Percentiles rank a stretch among this genome's conserved stretches.
Conservation (phyloP, 2,113 vertebrate genomes). For the Diadophis punctatus region DNA sequence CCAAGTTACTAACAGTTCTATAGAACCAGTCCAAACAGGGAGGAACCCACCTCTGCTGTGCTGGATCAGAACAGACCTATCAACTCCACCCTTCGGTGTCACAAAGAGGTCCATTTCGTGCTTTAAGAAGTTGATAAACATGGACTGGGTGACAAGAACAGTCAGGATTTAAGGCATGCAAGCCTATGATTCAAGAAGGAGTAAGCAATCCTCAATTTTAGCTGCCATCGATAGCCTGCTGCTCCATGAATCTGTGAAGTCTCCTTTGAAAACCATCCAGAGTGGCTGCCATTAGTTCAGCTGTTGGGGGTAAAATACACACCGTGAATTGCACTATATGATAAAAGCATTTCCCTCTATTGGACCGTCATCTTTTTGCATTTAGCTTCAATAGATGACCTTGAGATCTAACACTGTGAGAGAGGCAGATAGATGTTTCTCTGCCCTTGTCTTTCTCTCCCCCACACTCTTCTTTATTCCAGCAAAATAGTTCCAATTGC, state of each 20-base stretch:
- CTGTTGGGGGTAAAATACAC: neutral
- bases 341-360: neutral
- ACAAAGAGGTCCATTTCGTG: neutral
- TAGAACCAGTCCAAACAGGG: too few species aligned
- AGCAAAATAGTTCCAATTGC: neutral
- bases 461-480: neutral
- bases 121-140: neutral
- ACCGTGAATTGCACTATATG: neutral
- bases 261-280: neutral
- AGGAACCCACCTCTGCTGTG: too few species aligned
- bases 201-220: neutral
- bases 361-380: neutral
- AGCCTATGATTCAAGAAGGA: neutral
- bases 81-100: neutral
- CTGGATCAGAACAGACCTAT: too few species aligned
- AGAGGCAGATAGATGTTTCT: neutral
- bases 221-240: neutral
- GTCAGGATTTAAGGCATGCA: neutral
- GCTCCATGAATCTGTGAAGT: neutral
- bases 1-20: too few species aligned
- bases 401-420: neutral
- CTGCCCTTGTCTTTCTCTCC: neutral
- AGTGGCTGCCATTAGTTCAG: neutral
- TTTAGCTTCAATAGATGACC: neutral
- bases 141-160: neutral